Evolutionary conservation across 2,888 invertebrate species (phyloP).

Genomic region (Clivina fossor): DNA sequence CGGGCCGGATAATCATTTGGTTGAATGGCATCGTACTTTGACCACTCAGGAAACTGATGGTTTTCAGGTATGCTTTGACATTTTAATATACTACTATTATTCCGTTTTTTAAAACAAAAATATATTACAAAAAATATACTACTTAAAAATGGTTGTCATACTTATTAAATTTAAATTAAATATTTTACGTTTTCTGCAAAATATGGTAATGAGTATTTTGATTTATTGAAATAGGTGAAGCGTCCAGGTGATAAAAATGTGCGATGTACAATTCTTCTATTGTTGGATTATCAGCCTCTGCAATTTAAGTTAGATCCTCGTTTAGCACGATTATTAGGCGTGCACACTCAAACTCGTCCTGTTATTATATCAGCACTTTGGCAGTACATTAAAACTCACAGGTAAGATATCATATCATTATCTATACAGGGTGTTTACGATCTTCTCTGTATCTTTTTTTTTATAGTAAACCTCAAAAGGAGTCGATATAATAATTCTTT

Average conservation of each 20-base stretch:
- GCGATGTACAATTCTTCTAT: slow-evolving; percentile 93
- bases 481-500: no score
- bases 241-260: slow-evolving; percentile 99
- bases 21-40: slow-evolving; percentile 99
- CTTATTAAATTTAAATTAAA: no score
- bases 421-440: no score
- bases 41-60: slow-evolving; percentile 96
- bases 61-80: slow-evolving; percentile 64
- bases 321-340: slow-evolving; percentile 91
- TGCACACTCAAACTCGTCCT: slow-evolving; percentile 95
- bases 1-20: slow-evolving; percentile 99
- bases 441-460: no score
- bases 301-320: slow-evolving; percentile 98
- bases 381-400: slow-evolving; percentile 99
- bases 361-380: slow-evolving; percentile 98
- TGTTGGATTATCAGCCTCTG: slow-evolving; percentile 97
- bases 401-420: slow-evolving; percentile 47
- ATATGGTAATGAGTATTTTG: no score
- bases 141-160: no score
- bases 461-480: no score
- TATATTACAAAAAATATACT: no score
- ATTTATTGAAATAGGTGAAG: slow-evolving; percentile 95
- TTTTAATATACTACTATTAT: no score
- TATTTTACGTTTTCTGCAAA: no score
- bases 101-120: no score